Conservation (phyloP, 37 sponge, comb jelly and placozoan species). For the Diacarnus erythraeanus region DNA sequence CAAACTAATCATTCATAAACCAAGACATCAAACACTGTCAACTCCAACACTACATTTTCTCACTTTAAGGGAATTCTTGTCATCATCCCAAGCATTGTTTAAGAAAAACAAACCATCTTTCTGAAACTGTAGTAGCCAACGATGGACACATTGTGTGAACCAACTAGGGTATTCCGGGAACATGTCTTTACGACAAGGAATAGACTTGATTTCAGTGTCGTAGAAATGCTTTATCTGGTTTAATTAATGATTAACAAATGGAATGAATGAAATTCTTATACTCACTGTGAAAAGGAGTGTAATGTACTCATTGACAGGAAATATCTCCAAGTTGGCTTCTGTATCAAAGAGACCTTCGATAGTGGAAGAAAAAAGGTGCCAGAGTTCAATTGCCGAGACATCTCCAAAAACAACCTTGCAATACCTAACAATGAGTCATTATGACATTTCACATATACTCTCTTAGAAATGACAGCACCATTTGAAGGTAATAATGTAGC, state of each 20-base stretch:
- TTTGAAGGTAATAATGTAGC: neutral
- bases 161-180: conserved; percentile 66
- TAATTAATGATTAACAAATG: neutral
- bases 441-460: neutral
- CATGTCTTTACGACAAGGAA: neutral
- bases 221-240: conserved; percentile 67
- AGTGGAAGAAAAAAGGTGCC: conserved; percentile 41
- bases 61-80: conserved; percentile 38
- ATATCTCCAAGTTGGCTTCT: conserved; percentile 50
- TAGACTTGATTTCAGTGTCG: conserved; percentile 38
- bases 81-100: conserved; percentile 73
- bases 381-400: conserved; percentile 51
- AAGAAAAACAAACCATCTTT: conserved; percentile 45
- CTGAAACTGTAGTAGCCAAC: conserved; percentile 62
- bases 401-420: conserved; percentile 52
- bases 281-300: conserved; percentile 62
- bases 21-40: neutral
- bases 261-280: neutral
- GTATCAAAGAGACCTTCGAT: conserved; percentile 54
- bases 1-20: conserved; percentile 43
- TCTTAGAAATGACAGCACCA: neutral
- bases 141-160: conserved; percentile 71
- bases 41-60: neutral
- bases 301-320: conserved; percentile 58
- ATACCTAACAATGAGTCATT: neutral